Conservation (phyloP, 2,113 vertebrate species). For the Marcusenius ussheri region DNA sequence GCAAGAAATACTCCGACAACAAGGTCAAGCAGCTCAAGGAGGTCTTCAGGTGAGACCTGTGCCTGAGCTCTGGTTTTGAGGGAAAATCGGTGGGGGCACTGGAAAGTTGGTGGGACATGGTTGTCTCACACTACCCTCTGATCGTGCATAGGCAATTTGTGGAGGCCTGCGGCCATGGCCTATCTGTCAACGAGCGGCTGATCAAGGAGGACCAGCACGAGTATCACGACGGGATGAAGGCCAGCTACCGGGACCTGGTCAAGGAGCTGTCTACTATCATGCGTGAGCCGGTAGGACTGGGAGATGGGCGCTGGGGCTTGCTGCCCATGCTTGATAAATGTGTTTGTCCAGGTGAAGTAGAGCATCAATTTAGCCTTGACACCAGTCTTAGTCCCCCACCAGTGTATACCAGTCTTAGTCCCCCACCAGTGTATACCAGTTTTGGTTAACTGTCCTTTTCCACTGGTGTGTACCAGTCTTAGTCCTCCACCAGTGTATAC, state of each 20-base stretch:
- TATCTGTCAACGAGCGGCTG: slow-evolving; percentile 82
- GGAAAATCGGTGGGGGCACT: not conserved
- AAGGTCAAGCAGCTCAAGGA: slow-evolving; percentile 95
- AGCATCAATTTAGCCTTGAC: not conserved
- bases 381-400: not conserved
- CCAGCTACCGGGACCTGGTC: slow-evolving; percentile 86
- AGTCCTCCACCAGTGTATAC: not conserved
- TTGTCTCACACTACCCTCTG: not conserved
- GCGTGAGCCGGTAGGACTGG: slow-evolving; percentile 77
- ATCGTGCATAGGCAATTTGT: slow-evolving; percentile 78
- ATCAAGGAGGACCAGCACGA: slow-evolving; percentile 97
- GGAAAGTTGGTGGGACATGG: not conserved
- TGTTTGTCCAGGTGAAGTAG: not conserved
- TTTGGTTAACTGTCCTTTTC: too few species aligned
- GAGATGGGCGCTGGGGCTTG: not conserved
- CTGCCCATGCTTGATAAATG: not conserved
- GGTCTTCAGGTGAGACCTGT: slow-evolving; percentile 79
- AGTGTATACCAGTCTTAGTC: not conserved
- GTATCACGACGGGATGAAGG: slow-evolving; percentile 97
- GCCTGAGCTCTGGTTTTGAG: not conserved
- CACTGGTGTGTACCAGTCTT: too few species aligned
- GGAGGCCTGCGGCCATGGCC: slow-evolving; percentile 84
- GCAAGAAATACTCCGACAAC: slow-evolving; percentile 93
- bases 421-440: not conserved
- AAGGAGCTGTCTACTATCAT: slow-evolving; percentile 91